Conservation (phyloP, 2,113 vertebrate genomes). For the Eptatretus burgeri region DNA sequence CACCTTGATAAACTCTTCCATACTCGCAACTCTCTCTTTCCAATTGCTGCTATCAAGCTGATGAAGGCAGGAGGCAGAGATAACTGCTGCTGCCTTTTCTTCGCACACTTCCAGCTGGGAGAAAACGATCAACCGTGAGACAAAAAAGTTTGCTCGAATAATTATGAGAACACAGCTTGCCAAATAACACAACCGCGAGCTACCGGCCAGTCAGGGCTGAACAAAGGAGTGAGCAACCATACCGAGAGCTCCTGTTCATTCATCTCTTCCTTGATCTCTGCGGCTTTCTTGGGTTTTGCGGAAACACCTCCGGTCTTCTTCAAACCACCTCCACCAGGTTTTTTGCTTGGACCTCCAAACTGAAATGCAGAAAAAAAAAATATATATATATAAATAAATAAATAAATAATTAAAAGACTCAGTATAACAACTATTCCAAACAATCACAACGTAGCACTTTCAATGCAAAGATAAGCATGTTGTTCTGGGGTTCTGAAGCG, state of each 20-base stretch:
- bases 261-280: conserved; percentile 33
- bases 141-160: too few relatives aligned
- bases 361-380: conserved; percentile 15
- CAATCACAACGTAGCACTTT: too few relatives aligned
- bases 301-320: conserved; percentile 15
- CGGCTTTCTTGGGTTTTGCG: conserved; percentile 39
- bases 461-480: too few relatives aligned
- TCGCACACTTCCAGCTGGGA: conserved; percentile 54
- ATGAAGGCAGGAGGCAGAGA: conserved; percentile 56
- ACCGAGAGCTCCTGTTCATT: conserved; percentile 53
- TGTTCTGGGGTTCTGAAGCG: too few relatives aligned
- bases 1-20: conserved; percentile 94
- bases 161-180: too few relatives aligned
- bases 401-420: conserved; percentile 5
- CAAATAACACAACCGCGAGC: too few relatives aligned
- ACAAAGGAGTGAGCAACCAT: conserved; percentile 12
- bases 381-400: too few relatives aligned
- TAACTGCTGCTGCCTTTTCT: conserved; percentile 49
- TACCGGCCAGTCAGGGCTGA: too few relatives aligned
- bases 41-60: conserved; percentile 65
- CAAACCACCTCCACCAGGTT: conserved; percentile 17
- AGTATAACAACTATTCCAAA: background rate
- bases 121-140: conserved; percentile 1
- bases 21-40: conserved; percentile 86
- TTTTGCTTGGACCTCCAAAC: conserved; percentile 50